Base-by-base conservation (phyloP, 2,888 invertebrate species). In the Ferrisia virgata region DNA sequence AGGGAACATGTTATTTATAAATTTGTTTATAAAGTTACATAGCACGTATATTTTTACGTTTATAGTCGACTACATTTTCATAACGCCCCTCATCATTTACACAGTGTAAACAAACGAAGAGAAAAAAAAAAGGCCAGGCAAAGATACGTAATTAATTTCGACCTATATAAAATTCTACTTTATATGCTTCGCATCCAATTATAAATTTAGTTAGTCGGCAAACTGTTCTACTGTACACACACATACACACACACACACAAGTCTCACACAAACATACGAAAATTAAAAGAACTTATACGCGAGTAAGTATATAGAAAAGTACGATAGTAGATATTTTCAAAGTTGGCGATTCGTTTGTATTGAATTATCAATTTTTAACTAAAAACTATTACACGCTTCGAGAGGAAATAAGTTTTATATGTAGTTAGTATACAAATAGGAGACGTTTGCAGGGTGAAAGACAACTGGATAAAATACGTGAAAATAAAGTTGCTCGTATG, bases 321-420 rank as follows among this genome's bases (percentile, higher is more conserved):
- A 18, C 18, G 47, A 47, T 47, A 13, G 13, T 47, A 13, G 3
- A 18, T 47, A n/a, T 3, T 47, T 47, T n/a, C 3, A 13, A 47
- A 69, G 31, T 76, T 76, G 36, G 36, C 9, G 15, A 76, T 76
- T 36, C 72, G 72, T 36, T n/a, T 36, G 28, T 36, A 76, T 76
- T 33, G 36, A 76, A 76, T 36, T 76, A 76, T 76, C 72, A 76
- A 76, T 76, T 76, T 76, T 76, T 76, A 76, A 76, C n/a, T 5
- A 5, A 18, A 69, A 36, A 76, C 72, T 18, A 76, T 36, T 9
- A 18, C 36, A 28, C 1, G 72, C 36, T 76, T 33, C 36, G 72
- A 36, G 36, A 76, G 36, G 2, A 33, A 36, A 69, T 28, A 76
- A 13, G 28, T 64, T 64, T 28, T 64, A 64, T 58, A 39, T 5